phyloP scores from a whole-genome alignment of 1,140 invertebrate species.

The Bursaphelenchus mucronatus region DNA sequence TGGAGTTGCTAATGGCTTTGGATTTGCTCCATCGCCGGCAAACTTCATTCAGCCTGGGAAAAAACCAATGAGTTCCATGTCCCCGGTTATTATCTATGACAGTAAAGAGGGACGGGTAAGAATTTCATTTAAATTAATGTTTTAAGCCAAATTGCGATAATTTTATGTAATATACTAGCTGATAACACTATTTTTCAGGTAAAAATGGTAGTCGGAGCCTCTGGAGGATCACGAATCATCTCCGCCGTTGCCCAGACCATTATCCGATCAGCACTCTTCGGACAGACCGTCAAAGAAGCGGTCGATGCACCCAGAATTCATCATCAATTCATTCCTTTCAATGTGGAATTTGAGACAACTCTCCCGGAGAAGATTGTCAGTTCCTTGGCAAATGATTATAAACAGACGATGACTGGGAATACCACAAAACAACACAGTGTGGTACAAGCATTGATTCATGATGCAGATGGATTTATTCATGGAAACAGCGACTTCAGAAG shows the following conservation, averaged over 20 bases:
- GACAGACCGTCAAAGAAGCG: constrained; percentile 77
- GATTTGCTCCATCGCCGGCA: constrained; percentile 69
- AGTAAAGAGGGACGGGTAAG: constrained; percentile 1
- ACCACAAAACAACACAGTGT: constrained; percentile 34
- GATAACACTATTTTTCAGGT: constrained; percentile 31
- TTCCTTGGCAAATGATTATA: constrained; percentile 26
- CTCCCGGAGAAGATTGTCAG: constrained; percentile 29
- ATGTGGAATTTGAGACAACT: constrained; percentile 70
- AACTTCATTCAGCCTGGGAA: constrained; percentile 78
- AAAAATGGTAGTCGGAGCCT: constrained; percentile 72
- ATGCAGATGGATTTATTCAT: constrained; percentile 59
- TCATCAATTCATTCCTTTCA: constrained; percentile 83
- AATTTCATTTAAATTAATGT: neutral
- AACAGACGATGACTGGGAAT: constrained; percentile 6
- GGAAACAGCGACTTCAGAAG: constrained; percentile 46
- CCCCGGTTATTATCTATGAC: constrained; percentile 77
- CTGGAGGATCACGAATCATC: constrained; percentile 77
- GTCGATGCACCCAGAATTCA: constrained; percentile 82
- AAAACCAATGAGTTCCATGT: constrained; percentile 74
- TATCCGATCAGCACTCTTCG: constrained; percentile 76
- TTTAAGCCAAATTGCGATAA: no score
- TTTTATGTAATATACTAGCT: constrained; percentile 58
- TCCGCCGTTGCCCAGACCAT: constrained; percentile 74
- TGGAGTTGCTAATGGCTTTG: constrained; percentile 70
- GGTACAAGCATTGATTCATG: constrained; percentile 52